phyloP scores from a whole-genome alignment of 2,113 vertebrate genomes.

The Mustelus asterias region DNA sequence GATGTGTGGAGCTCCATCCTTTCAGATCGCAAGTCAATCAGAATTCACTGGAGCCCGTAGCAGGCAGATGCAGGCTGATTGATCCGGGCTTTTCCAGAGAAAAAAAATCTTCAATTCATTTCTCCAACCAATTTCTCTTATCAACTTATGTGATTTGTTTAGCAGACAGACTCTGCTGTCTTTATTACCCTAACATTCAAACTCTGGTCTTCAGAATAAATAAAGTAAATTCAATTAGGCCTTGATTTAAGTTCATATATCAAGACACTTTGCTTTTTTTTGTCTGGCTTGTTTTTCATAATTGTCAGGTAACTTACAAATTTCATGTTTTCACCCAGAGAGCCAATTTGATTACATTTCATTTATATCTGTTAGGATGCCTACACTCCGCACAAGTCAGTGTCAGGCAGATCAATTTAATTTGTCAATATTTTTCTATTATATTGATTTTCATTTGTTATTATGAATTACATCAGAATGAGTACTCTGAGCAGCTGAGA shows the following conservation, averaged over 20 bases:
- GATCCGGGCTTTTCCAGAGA: background rate
- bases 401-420: constrained; percentile 26
- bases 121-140: background rate
- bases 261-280: background rate
- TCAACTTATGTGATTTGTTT: constrained; percentile 5
- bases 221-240: background rate
- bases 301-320: constrained; percentile 20
- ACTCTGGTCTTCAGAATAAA: background rate
- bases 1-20: background rate
- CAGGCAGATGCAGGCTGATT: constrained; percentile 11
- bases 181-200: constrained; percentile 10
- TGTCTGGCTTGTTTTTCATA: constrained; percentile 10
- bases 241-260: constrained; percentile 18
- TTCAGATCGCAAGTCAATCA: background rate
- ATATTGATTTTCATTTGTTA: constrained; percentile 32
- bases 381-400: background rate
- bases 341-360: constrained; percentile 8
- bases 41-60: background rate
- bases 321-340: constrained; percentile 4
- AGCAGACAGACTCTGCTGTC: background rate
- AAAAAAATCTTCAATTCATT: constrained; percentile 2
- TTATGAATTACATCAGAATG: constrained; percentile 35
- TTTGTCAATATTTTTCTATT: constrained; percentile 23
- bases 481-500: background rate
- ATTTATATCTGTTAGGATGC: constrained; percentile 30